Base-by-base conservation (phyloP, 2,888 invertebrate genomes). In the Hemistola chrysoprasaria region DNA sequence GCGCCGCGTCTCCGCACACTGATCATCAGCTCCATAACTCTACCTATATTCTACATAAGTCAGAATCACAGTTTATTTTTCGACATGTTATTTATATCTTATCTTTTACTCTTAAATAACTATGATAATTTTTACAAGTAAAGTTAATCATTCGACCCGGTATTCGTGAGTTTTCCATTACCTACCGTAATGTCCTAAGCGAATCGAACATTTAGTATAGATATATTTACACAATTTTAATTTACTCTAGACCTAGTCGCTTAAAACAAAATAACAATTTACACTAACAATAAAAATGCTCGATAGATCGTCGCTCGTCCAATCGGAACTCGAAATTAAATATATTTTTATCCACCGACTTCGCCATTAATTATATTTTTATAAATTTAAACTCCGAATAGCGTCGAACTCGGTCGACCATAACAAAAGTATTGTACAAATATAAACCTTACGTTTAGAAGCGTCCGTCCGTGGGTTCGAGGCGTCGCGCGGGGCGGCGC, bases 61-160 rank as follows among this genome's bases (percentile, higher is more conserved):
- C 87, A 88, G 89, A 88, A 90, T 90, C 90, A 90, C 90, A 90
- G 90, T 85, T 90, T 84, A 85, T 86, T 89, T 86, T 4, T 86
- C 79, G 86, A 84, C 74, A 78, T 86, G 83, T 83, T 79, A 82
- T 16, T 16, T n/a, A n/a, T 71, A 63, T 65, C 77, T 76, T 75
- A 74, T 67, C 64, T 69, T 72, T 70, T 71, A 72, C 64, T 65
- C 69, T 73, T 71, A 71, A 69, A 64, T 77, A 74, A 63, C 56
- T 70, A 70, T 56, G 59, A 62, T 65, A 63, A 58, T 67, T 69
- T 74, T 81, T 81, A 81, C 75, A 83, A 65, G 65, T 71, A 71
- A 73, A 77, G 72, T 31, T 66, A 78, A 76, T 78, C 78, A 76
- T 78, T 79, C 78, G 75, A 82, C 81, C 78, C 82, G 77, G 78